phyloP scores from a whole-genome alignment of 2,113 vertebrate genomes.

The Thryonomys swinderianus region DNA sequence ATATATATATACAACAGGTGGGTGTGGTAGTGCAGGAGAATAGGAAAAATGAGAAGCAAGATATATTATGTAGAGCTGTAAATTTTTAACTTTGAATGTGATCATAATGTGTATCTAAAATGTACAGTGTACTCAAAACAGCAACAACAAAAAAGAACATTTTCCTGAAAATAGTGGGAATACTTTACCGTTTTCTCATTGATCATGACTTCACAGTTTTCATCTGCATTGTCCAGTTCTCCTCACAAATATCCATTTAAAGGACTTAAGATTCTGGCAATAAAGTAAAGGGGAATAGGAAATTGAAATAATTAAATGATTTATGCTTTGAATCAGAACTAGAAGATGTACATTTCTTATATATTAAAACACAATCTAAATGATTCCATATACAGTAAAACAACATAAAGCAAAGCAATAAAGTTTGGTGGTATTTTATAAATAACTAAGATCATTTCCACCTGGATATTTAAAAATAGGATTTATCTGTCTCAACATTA shows the following conservation, averaged over 20 bases:
- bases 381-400: neutral
- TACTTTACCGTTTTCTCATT: neutral
- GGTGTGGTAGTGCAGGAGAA: too few relatives aligned
- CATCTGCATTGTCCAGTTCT: neutral
- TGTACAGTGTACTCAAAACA: too few relatives aligned
- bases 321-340: neutral
- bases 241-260: neutral
- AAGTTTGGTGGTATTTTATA: neutral
- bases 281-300: neutral
- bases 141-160: too few relatives aligned
- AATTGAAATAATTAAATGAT: neutral
- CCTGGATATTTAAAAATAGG: neutral
- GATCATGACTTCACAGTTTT: neutral
- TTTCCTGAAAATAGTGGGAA: neutral
- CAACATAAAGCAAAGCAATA: neutral
- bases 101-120: too few relatives aligned
- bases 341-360: neutral
- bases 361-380: neutral
- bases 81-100: neutral
- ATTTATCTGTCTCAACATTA: neutral
- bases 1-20: too few relatives aligned
- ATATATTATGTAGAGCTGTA: too few relatives aligned
- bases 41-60: too few relatives aligned
- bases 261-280: neutral
- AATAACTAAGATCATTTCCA: neutral